phyloP scores from a whole-genome alignment of 1,140 invertebrate genomes.

The Magallana ariakensis region DNA sequence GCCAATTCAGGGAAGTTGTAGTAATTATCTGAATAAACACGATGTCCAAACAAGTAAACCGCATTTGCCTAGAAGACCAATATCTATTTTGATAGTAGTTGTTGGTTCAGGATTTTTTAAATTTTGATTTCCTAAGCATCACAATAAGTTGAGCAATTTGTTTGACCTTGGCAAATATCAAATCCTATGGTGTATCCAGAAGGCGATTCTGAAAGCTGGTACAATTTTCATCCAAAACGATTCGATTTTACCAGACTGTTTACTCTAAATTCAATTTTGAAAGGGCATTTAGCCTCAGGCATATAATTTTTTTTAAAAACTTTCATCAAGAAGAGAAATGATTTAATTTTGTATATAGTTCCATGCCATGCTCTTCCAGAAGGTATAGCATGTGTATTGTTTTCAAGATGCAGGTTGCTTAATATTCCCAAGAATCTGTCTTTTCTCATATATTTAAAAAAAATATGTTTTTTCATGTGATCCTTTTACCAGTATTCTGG shows the following conservation, averaged over 20 bases:
- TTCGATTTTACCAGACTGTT: constrained; percentile 60
- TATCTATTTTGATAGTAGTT: constrained; percentile 44
- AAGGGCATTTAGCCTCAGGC: constrained; percentile 40
- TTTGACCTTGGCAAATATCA: constrained; percentile 50
- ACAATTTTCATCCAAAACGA: constrained; percentile 55
- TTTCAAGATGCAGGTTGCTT: constrained; percentile 35
- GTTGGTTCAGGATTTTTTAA: not conserved
- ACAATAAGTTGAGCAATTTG: constrained; percentile 29
- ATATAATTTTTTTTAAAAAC: not conserved
- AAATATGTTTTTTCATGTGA: not conserved
- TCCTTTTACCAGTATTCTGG: not conserved
- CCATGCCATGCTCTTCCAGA: not conserved
- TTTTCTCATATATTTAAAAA: constrained; percentile 30
- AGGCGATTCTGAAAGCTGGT: constrained; percentile 46
- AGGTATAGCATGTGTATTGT: constrained; percentile 16
- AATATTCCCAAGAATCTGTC: constrained; percentile 40
- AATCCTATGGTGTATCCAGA: constrained; percentile 49
- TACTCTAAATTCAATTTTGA: constrained; percentile 52
- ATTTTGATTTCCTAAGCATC: constrained; percentile 35
- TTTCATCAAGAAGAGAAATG: not conserved
- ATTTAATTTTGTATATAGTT: not conserved
- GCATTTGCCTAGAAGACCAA: constrained; percentile 26
- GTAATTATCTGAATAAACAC: constrained; percentile 39
- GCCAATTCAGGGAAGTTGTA: constrained; percentile 41
- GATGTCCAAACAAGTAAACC: constrained; percentile 38